These are phyloP conservation scores for Drosophila lini DNA, from an alignment of 1,140 invertebrate genomes.

Conservation along the genomic window DNA sequence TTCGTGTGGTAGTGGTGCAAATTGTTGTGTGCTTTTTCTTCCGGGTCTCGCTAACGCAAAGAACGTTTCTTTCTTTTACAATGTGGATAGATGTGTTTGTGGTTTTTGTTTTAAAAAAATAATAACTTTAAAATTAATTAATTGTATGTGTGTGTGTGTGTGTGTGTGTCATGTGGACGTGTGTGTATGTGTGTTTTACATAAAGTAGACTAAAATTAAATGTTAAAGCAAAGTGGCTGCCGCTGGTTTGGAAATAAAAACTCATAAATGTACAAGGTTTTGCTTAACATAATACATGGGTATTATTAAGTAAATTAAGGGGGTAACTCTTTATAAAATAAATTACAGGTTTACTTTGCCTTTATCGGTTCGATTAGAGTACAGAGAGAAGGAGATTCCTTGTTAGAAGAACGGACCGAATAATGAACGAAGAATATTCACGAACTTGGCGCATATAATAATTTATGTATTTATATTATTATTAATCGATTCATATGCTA, in stretches of 20 bases:
- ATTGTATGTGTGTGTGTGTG: conserved; percentile 42
- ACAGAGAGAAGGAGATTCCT: conserved; percentile 45
- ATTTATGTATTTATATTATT: conserved; percentile 64
- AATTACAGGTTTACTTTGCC: conserved; percentile 59
- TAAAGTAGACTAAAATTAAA: conserved; percentile 61
- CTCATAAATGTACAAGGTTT: conserved; percentile 68
- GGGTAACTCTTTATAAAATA: conserved; percentile 48
- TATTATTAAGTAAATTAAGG: conserved; percentile 49
- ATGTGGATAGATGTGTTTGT: conserved; percentile 49
- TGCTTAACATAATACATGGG: conserved; percentile 48
- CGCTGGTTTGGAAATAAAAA: conserved; percentile 35
- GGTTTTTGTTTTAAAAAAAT: conserved; percentile 59
- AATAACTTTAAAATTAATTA: conserved; percentile 80
- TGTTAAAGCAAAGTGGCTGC: conserved; percentile 68
- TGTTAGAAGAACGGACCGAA: conserved; percentile 40
- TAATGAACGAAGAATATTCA: conserved; percentile 34
- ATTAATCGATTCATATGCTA: conserved; percentile 70
- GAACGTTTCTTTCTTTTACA: conserved; percentile 53
- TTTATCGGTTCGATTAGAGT: conserved; percentile 31
- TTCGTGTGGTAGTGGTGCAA: conserved; percentile 54
- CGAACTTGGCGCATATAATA: conserved; percentile 62
- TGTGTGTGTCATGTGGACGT: background rate
- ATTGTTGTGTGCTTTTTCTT: conserved; percentile 24
- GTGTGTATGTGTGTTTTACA: conserved; percentile 40
- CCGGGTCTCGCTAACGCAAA: conserved; percentile 40